These are phyloP conservation scores for Sternotherus odoratus DNA, from an alignment of 2,797 vertebrate genomes.

Conservation along the genomic window DNA sequence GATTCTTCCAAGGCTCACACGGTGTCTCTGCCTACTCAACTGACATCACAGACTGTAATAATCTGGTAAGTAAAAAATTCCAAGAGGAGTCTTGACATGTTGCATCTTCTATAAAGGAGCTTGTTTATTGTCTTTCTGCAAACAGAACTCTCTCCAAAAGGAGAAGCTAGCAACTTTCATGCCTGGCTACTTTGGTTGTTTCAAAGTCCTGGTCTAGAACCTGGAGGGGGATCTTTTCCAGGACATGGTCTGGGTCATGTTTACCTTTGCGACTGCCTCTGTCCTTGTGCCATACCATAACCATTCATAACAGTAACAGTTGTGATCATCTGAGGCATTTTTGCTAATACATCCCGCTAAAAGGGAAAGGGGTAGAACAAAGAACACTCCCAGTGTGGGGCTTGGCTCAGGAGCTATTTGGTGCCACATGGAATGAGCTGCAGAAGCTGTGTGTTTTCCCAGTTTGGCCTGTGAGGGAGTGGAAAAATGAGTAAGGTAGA, in stretches of 20 bases:
- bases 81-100: accelerated
- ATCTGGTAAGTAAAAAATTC: neutral
- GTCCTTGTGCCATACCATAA: neutral
- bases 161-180: neutral
- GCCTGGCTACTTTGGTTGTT: neutral
- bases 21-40: neutral
- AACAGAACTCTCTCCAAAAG: neutral
- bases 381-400: neutral
- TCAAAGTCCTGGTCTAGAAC: neutral
- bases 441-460: neutral
- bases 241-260: neutral
- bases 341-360: neutral
- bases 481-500: neutral
- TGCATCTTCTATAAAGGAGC: neutral
- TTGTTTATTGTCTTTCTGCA: neutral
- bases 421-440: neutral
- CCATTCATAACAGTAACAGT: neutral
- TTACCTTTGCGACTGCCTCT: neutral
- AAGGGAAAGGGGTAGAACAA: neutral
- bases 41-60: neutral
- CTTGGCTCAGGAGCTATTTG: neutral
- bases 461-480: neutral
- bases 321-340: neutral
- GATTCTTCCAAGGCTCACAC: neutral
- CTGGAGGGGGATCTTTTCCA: neutral